Conservation (phyloP, 1,140 invertebrate genomes). For the Aphelenchoides besseyi region DNA sequence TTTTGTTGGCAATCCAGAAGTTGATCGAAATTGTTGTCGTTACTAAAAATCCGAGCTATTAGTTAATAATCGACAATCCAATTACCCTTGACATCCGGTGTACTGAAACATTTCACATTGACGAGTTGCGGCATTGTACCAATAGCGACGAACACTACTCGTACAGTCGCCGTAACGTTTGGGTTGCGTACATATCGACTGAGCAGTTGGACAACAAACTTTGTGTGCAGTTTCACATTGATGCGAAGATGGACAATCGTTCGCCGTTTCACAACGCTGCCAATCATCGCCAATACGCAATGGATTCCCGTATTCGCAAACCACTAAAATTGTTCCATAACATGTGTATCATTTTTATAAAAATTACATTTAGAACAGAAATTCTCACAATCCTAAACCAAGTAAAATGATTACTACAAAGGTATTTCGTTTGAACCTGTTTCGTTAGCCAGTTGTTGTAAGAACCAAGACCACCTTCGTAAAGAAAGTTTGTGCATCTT, state of each 20-base stretch:
- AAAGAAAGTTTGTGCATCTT: slow-evolving; percentile 53
- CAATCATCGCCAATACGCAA: slow-evolving; percentile 59
- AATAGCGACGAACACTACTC: slow-evolving; percentile 54
- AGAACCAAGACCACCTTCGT: slow-evolving; percentile 55
- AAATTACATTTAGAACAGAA: slow-evolving; percentile 59
- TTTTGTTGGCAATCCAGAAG: slow-evolving; percentile 56
- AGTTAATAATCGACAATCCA: background rate
- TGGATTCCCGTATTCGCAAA: slow-evolving; percentile 61
- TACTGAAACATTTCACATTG: slow-evolving; percentile 59
- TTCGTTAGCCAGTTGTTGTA: slow-evolving; percentile 61
- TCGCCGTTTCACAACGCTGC: slow-evolving; percentile 54
- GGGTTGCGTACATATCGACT: slow-evolving; percentile 61
- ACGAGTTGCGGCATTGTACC: slow-evolving; percentile 57
- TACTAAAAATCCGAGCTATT: background rate
- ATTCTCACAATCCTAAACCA: slow-evolving; percentile 46
- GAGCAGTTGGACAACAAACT: slow-evolving; percentile 60
- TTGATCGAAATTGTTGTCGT: slow-evolving; percentile 28
- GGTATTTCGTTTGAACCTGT: slow-evolving; percentile 27
- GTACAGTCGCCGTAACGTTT: slow-evolving; percentile 60
- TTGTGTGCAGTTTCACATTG: slow-evolving; percentile 54
- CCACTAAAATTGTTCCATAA: slow-evolving; percentile 49
- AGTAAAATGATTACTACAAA: background rate
- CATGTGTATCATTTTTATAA: slow-evolving; percentile 24
- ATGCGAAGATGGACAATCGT: slow-evolving; percentile 54
- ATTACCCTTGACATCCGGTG: slow-evolving; percentile 54